Percentiles rank a stretch among this genome's conserved stretches.
These are phyloP conservation scores for Thymelicus lineola DNA, from an alignment of 2,888 invertebrate species.

Conservation along the genomic window DNA sequence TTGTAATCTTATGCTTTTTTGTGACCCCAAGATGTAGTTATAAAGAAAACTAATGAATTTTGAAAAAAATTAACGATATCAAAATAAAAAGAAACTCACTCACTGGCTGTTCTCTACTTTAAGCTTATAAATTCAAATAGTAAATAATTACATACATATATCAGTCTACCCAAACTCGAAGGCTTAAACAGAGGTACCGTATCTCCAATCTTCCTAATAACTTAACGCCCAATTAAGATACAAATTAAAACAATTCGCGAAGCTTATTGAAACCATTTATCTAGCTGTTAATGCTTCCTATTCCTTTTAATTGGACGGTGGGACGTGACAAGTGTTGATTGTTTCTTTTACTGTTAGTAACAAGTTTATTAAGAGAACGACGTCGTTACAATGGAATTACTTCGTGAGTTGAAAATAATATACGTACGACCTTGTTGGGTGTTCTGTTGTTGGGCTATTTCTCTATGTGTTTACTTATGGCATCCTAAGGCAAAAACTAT, in stretches of 20 bases:
- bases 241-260: constrained; percentile 18
- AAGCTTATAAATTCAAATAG: too few relatives aligned
- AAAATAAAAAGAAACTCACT: too few relatives aligned
- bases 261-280: constrained; percentile 31
- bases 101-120: too few relatives aligned
- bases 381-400: not conserved
- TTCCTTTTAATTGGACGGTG: constrained; percentile 17
- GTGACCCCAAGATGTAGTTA: too few relatives aligned
- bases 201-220: constrained; percentile 18
- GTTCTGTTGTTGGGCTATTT: too few relatives aligned
- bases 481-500: too few relatives aligned
- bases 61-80: too few relatives aligned
- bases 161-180: too few relatives aligned
- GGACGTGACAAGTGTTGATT: constrained; percentile 7
- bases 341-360: not conserved
- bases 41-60: too few relatives aligned
- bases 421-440: not conserved
- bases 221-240: constrained; percentile 24
- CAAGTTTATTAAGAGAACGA: constrained; percentile 5
- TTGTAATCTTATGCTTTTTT: too few relatives aligned
- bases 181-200: not conserved
- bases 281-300: constrained; percentile 17
- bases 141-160: too few relatives aligned
- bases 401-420: constrained; percentile 2
- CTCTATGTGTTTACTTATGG: too few relatives aligned